phyloP scores from a whole-genome alignment of 2,888 invertebrate species.

The Disparrhopalites patrizii region DNA sequence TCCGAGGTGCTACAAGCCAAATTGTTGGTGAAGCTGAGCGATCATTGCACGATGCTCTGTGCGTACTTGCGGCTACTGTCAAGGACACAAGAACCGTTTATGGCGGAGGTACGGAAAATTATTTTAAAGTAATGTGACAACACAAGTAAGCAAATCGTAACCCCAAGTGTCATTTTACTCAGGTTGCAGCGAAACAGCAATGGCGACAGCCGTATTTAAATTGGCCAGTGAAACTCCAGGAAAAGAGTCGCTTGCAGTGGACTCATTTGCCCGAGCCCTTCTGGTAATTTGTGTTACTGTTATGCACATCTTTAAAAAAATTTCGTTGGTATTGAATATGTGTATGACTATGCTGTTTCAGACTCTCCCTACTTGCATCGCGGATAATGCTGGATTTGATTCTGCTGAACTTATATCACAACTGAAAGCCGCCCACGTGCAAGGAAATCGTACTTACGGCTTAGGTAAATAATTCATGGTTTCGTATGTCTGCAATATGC shows the following conservation, averaged over 20 bases:
- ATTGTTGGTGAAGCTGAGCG: conserved; percentile 98
- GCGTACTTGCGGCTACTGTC: conserved; percentile 92
- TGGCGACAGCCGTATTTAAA: conserved; percentile 86
- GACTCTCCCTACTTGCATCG: conserved; percentile 88
- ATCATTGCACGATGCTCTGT: conserved; percentile 95
- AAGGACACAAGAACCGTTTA: conserved; percentile 85
- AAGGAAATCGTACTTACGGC: conserved; percentile 71
- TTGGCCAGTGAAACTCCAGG: conserved; percentile 85
- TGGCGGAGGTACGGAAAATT: conserved; percentile 68
- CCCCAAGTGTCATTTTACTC: conserved; percentile 16
- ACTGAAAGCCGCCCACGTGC: conserved; percentile 83
- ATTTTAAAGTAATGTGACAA: no score
- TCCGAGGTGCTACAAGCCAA: conserved; percentile 97
- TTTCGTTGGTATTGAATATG: neutral
- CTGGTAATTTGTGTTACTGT: conserved; percentile 39
- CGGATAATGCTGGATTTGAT: conserved; percentile 98
- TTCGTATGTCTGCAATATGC: neutral
- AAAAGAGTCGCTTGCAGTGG: conserved; percentile 96
- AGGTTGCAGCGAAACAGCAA: conserved; percentile 91
- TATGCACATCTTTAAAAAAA: neutral
- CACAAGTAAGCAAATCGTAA: neutral
- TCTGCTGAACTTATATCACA: conserved; percentile 91
- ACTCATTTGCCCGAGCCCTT: conserved; percentile 87
- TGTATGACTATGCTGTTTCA: conserved; percentile 51
- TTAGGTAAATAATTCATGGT: conserved; percentile 60